These are phyloP conservation scores for Podilymbus podiceps DNA, from an alignment of 2,113 vertebrate genomes.

Conservation along the genomic window DNA sequence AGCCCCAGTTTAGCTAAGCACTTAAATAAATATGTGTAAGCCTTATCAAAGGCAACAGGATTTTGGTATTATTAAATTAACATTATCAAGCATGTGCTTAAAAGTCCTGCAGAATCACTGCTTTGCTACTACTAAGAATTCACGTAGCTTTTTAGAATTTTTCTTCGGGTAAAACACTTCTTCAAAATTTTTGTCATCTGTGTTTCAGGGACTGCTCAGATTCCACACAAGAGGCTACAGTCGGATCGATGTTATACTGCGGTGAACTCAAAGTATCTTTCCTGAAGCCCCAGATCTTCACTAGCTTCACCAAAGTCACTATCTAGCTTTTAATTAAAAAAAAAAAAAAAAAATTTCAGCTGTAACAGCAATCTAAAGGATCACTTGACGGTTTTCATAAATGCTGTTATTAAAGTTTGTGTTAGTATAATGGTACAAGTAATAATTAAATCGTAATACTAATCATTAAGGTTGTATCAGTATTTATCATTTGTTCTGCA, in stretches of 20 bases:
- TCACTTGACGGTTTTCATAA: background rate
- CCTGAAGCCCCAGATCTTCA: background rate
- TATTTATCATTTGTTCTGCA: background rate
- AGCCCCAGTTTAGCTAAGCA: background rate
- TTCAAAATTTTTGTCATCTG: background rate
- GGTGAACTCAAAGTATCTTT: background rate
- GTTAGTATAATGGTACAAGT: background rate
- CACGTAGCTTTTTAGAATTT: background rate
- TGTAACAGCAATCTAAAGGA: background rate
- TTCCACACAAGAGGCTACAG: background rate
- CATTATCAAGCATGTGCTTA: background rate
- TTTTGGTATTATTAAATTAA: background rate
- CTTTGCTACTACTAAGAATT: background rate
- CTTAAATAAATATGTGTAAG: background rate
- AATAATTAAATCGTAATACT: background rate
- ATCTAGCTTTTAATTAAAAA: background rate
- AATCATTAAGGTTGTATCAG: background rate
- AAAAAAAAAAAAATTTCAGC: background rate
- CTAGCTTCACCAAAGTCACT: background rate
- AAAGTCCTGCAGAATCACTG: background rate
- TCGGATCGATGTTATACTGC: background rate
- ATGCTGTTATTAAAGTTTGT: background rate
- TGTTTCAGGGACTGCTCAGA: background rate
- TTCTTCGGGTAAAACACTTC: background rate
- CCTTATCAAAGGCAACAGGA: conserved; percentile 12